Percentiles rank a stretch among this genome's conserved stretches.
phyloP scores from a whole-genome alignment of 2,113 vertebrate genomes.

The Sialia sialis region DNA sequence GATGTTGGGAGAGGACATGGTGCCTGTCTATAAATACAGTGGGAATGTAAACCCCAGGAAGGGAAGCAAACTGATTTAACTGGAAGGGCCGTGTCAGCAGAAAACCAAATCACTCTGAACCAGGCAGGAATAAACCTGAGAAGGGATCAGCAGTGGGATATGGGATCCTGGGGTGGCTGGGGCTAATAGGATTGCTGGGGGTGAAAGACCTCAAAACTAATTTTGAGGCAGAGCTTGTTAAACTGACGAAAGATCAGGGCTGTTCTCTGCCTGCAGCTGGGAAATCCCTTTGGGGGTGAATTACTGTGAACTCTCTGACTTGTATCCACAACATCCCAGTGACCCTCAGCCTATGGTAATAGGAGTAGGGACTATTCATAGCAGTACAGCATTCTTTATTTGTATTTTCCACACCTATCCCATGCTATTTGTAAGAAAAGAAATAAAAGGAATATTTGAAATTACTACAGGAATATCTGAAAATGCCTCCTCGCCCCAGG shows the following conservation, averaged over 20 bases:
- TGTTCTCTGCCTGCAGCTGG: neutral
- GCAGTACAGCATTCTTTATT: neutral
- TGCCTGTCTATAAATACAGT: conserved; percentile 31
- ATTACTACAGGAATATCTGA: neutral
- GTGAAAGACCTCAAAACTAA: neutral
- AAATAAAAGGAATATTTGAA: neutral
- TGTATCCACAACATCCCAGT: neutral
- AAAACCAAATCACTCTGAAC: neutral
- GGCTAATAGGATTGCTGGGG: neutral
- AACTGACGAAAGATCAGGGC: neutral
- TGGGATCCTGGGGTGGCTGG: neutral
- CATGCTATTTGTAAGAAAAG: neutral
- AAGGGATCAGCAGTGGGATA: neutral
- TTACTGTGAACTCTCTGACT: neutral
- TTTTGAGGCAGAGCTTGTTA: conserved; percentile 36
- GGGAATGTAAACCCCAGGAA: conserved; percentile 24
- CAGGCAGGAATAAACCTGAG: neutral
- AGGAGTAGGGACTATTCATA: neutral
- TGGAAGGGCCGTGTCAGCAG: neutral
- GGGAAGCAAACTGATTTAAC: neutral
- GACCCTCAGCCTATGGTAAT: neutral
- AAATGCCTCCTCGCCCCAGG: neutral
- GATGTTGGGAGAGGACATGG: neutral
- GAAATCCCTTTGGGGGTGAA: neutral
- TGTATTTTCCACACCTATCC: neutral